Evolutionary conservation across 2,888 invertebrate genomes (phyloP).

Genomic region (Eupsilia transversa): DNA sequence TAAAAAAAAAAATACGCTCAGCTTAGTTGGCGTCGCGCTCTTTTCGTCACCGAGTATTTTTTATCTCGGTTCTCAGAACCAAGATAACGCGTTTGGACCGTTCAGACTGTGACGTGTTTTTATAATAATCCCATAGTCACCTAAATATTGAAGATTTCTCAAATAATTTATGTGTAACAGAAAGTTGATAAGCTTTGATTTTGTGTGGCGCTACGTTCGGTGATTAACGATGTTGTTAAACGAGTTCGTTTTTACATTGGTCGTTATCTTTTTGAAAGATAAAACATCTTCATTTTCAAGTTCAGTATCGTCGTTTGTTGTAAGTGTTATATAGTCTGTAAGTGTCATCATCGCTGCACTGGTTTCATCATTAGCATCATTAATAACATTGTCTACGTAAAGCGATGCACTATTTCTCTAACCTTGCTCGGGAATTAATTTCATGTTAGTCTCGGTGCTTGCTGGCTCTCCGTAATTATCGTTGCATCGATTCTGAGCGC

Average conservation of each 20-base stretch:
- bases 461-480: slow-evolving; percentile 81
- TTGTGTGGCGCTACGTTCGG: slow-evolving; percentile 67
- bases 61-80: slow-evolving; percentile 78
- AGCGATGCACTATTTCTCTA: slow-evolving; percentile 78
- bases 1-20: slow-evolving; percentile 70
- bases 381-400: slow-evolving; percentile 71
- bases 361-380: slow-evolving; percentile 72
- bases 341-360: slow-evolving; percentile 66
- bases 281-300: slow-evolving; percentile 63
- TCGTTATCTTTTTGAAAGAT: slow-evolving; percentile 68
- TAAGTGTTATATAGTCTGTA: slow-evolving; percentile 60
- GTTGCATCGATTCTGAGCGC: slow-evolving; percentile 80
- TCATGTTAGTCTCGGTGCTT: slow-evolving; percentile 72
- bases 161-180: slow-evolving; percentile 72
- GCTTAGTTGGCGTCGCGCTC: slow-evolving; percentile 65
- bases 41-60: slow-evolving; percentile 77
- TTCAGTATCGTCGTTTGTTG: slow-evolving; percentile 52
- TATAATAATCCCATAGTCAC: slow-evolving; percentile 75
- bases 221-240: slow-evolving; percentile 70
- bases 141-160: slow-evolving; percentile 69
- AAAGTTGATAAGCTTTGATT: slow-evolving; percentile 72
- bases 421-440: slow-evolving; percentile 79
- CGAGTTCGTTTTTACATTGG: slow-evolving; percentile 67
- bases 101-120: slow-evolving; percentile 75
- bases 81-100: slow-evolving; percentile 75